Conservation (phyloP, 2,797 vertebrate genomes). For the Luscinia megarhynchos region DNA sequence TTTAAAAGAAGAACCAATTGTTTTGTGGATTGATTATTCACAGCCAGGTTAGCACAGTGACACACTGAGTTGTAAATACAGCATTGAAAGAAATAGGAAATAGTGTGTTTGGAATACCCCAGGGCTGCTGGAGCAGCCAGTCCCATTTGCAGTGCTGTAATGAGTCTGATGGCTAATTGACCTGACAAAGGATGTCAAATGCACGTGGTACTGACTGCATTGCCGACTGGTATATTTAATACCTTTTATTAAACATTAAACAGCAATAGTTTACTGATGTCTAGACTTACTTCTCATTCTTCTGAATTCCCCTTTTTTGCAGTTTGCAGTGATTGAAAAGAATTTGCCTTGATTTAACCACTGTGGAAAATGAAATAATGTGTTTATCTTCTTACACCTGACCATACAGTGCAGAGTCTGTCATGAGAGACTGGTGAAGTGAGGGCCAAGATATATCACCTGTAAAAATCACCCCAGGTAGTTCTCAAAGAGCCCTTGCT, state of each 20-base stretch:
- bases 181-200: not conserved
- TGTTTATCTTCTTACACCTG: not conserved
- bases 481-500: not conserved
- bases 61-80: not conserved
- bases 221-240: not conserved
- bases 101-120: not conserved
- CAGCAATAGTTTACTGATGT: not conserved
- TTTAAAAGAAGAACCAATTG: not conserved
- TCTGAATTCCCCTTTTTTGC: not conserved
- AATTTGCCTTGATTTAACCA: not conserved
- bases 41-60: not conserved
- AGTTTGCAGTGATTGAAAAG: not conserved
- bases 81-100: not conserved
- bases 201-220: accelerated
- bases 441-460: not conserved
- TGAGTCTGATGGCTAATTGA: not conserved
- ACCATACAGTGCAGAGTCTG: not conserved
- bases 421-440: not conserved
- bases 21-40: not conserved
- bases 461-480: not conserved
- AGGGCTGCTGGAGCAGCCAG: not conserved
- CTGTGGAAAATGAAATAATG: not conserved
- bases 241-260: not conserved
- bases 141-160: not conserved
- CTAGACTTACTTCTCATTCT: not conserved